A percentile compares a stretch with the other conserved stretches of the same genome.
Evolutionary conservation across 2,797 vertebrate species (phyloP).

Genomic region (Phalloptychus januarius): DNA sequence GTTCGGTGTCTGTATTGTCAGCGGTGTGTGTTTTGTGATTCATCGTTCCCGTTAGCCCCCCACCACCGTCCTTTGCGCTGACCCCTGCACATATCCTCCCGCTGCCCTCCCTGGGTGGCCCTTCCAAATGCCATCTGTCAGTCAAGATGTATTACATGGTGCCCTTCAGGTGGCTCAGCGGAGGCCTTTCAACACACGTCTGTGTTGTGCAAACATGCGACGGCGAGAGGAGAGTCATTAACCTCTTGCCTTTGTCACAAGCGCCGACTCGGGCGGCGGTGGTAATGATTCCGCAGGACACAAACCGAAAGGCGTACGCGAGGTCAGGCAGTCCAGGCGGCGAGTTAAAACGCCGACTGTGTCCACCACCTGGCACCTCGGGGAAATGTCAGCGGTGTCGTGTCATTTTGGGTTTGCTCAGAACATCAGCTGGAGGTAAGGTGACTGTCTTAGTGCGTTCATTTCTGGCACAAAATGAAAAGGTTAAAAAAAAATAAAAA

Average conservation of each 20-base stretch:
- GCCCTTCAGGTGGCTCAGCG: constrained; percentile 29
- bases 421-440: constrained; percentile 7
- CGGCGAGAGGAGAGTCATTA: constrained; percentile 15
- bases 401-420: constrained; percentile 6
- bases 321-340: background rate
- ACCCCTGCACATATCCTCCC: constrained; percentile 1
- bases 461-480: background rate
- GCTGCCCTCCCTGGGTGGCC: background rate
- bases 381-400: constrained; percentile 19
- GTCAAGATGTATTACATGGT: constrained; percentile 28
- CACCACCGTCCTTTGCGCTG: background rate
- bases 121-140: constrained; percentile 48
- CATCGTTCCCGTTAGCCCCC: no score
- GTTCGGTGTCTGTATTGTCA: background rate
- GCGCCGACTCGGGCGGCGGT: background rate
- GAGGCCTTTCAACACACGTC: constrained; percentile 4
- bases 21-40: constrained; percentile 14
- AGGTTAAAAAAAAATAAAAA: background rate
- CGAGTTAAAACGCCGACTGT: constrained; percentile 1
- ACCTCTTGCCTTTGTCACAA: background rate
- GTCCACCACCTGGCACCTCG: background rate
- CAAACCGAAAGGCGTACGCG: background rate
- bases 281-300: constrained; percentile 14
- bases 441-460: background rate
- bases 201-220: constrained; percentile 21